phyloP scores from a whole-genome alignment of 2,888 invertebrate species.

The Chrysolina oricalcia region DNA sequence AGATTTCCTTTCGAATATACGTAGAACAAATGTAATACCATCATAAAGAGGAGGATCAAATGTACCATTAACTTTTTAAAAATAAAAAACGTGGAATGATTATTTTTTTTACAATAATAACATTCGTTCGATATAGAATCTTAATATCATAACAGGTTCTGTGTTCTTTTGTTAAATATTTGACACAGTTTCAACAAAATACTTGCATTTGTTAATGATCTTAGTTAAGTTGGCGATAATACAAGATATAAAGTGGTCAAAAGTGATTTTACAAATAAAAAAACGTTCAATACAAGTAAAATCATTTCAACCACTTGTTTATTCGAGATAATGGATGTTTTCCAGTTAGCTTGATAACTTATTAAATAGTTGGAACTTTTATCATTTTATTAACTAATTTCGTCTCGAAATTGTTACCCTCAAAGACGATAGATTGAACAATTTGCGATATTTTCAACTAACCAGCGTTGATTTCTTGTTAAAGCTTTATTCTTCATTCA shows the following conservation, averaged over 20 bases:
- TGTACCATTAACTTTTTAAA: conserved; percentile 2
- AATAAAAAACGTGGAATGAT: conserved; percentile 41
- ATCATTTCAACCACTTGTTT: not conserved
- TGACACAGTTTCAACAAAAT: conserved; percentile 44
- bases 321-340: not conserved
- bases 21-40: not conserved
- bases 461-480: not conserved
- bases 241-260: not conserved
- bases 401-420: not conserved
- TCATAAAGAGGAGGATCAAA: conserved; percentile 1
- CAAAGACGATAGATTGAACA: not conserved
- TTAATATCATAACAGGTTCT: conserved; percentile 28
- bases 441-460: not conserved
- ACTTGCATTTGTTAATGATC: conserved; percentile 35
- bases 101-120: conserved; percentile 30
- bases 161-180: conserved; percentile 45
- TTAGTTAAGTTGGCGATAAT: conserved; percentile 13
- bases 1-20: too few species aligned
- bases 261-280: not conserved
- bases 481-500: not conserved
- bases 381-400: conserved; percentile 5
- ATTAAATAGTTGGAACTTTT: conserved; percentile 9
- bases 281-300: not conserved
- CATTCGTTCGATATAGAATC: conserved; percentile 19
- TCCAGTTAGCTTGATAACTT: not conserved